Conservation (phyloP, 2,113 vertebrate species). For the Isichthys henryi region DNA sequence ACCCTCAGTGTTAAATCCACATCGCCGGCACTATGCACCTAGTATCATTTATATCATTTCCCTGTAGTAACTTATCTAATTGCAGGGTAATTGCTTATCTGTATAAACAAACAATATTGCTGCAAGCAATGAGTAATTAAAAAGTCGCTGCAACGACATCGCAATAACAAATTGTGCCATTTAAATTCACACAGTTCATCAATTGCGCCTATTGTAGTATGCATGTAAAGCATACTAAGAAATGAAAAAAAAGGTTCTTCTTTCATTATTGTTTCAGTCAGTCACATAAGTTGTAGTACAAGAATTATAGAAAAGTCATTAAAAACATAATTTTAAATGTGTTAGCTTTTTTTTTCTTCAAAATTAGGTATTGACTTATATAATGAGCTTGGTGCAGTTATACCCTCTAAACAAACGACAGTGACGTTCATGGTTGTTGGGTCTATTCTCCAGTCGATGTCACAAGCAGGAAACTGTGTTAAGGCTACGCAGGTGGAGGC, state of each 20-base stretch:
- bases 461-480: background rate
- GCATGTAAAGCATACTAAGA: background rate
- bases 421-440: background rate
- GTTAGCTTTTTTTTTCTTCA: background rate
- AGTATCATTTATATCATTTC: constrained; percentile 2
- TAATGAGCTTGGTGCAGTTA: background rate
- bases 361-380: background rate
- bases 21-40: background rate
- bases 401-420: background rate
- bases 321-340: background rate
- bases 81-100: background rate
- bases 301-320: background rate
- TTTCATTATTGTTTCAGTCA: background rate
- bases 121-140: background rate
- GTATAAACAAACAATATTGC: constrained; percentile 1
- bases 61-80: background rate
- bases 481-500: background rate
- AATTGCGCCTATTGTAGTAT: background rate
- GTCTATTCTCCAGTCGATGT: background rate
- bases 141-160: background rate
- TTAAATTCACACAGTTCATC: background rate
- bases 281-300: background rate
- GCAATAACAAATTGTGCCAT: background rate
- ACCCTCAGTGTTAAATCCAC: constrained; percentile 3
- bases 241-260: background rate